Evolutionary conservation across 2,113 vertebrate genomes (phyloP).

Genomic region (Brachypodius melanocephalos): DNA sequence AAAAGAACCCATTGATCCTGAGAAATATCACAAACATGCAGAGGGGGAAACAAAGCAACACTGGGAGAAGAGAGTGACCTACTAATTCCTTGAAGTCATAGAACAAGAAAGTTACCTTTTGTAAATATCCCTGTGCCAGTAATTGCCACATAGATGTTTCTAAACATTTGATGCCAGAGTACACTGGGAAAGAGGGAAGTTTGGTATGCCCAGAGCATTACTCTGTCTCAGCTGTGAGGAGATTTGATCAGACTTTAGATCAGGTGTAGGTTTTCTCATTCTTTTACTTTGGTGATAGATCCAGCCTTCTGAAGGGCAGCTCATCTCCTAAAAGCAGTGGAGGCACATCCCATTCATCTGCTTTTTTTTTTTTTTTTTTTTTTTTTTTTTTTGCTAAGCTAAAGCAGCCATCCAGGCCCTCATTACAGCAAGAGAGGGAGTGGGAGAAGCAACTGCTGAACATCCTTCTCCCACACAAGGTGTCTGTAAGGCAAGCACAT

Average conservation of each 20-base stretch:
- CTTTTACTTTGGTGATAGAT: neutral
- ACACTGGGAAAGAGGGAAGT: neutral
- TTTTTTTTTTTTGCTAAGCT: neutral
- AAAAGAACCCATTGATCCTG: neutral
- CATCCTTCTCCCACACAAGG: neutral
- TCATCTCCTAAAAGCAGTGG: neutral
- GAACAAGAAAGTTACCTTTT: neutral
- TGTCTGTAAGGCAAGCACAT: fast-evolving
- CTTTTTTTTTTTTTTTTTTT: neutral
- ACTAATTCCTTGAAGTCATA: neutral
- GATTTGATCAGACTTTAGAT: neutral
- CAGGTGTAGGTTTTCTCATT: neutral
- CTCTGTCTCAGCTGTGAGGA: fast-evolving
- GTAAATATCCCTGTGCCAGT: neutral
- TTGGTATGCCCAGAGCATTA: neutral
- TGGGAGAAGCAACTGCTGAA: neutral
- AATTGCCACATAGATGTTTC: fast-evolving
- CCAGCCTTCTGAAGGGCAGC: neutral
- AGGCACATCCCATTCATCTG: neutral
- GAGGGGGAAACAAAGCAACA: neutral
- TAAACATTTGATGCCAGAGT: neutral
- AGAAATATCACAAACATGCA: neutral
- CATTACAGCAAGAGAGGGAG: neutral
- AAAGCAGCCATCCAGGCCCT: neutral
- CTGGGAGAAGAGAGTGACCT: neutral